These are phyloP conservation scores for Takifugu ocellatus DNA, from an alignment of 2,797 vertebrate species.

Conservation along the genomic window DNA sequence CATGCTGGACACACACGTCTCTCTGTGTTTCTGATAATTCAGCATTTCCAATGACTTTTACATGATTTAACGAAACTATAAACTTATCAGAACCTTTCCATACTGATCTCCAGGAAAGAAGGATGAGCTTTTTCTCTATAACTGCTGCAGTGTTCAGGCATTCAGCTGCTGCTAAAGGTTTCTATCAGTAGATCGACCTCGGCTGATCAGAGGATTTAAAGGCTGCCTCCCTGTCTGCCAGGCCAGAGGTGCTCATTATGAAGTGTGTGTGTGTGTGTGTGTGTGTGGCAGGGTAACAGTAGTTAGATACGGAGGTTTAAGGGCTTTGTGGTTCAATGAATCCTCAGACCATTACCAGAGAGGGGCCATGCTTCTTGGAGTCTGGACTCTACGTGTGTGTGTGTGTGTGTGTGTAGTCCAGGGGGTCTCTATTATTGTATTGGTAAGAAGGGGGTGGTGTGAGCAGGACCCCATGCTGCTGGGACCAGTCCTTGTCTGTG, in stretches of 20 bases:
- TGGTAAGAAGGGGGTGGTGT: constrained; percentile 32
- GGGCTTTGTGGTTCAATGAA: constrained; percentile 62
- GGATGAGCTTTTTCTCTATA: too few relatives aligned
- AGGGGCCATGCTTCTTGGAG: constrained; percentile 40
- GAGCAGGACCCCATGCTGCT: constrained; percentile 55
- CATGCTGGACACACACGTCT: constrained; percentile 12
- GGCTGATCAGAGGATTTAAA: constrained; percentile 34
- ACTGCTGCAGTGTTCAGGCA: too few relatives aligned
- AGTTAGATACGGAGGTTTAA: constrained; percentile 42
- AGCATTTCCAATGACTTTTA: too few relatives aligned
- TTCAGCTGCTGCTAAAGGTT: constrained; percentile 43
- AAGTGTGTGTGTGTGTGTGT: constrained; percentile 3
- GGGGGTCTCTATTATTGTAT: constrained; percentile 54
- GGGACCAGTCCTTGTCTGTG: constrained; percentile 55
- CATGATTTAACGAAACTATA: too few relatives aligned
- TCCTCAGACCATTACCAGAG: constrained; percentile 50
- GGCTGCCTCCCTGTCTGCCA: constrained; percentile 36
- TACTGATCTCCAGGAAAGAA: constrained; percentile 18
- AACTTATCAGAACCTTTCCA: too few relatives aligned
- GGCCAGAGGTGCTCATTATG: constrained; percentile 52
- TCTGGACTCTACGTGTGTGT: constrained; percentile 22
- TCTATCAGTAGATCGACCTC: constrained; percentile 51
- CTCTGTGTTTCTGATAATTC: constrained; percentile 13
- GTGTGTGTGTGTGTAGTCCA: constrained; percentile 25
- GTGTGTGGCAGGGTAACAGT: constrained; percentile 22